A percentile compares a stretch with the other conserved stretches of the same genome.
These are phyloP conservation scores for Drosophila guanche DNA, from an alignment of 1,140 invertebrate species.

Conservation along the genomic window DNA sequence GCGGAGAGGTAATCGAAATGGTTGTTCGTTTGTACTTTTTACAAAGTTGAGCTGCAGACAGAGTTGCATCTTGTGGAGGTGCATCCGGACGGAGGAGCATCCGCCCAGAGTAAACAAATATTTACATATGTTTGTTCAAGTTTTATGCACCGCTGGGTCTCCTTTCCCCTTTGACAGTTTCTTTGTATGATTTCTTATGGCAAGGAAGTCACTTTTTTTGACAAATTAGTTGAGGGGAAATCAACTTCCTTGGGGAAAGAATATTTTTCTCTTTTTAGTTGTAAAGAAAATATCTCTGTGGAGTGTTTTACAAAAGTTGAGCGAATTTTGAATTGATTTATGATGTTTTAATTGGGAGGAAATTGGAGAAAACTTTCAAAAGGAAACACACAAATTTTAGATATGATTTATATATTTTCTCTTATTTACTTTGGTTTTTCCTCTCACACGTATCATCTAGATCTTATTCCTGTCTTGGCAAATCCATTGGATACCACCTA, in stretches of 20 bases:
- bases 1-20: slow-evolving; percentile 14
- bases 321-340: background rate
- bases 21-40: slow-evolving; percentile 11
- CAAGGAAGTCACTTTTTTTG: slow-evolving; percentile 20
- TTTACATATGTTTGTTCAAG: slow-evolving; percentile 61
- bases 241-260: slow-evolving; percentile 8
- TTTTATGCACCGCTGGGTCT: slow-evolving; percentile 32
- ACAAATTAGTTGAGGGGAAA: slow-evolving; percentile 51
- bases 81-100: background rate
- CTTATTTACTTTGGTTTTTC: slow-evolving; percentile 19
- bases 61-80: slow-evolving; percentile 32
- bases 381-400: too few relatives aligned
- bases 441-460: slow-evolving; percentile 9
- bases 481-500: slow-evolving; percentile 16
- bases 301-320: background rate
- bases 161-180: slow-evolving; percentile 27
- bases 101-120: slow-evolving; percentile 52
- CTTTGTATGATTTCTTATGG: slow-evolving; percentile 32
- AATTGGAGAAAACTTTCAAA: background rate
- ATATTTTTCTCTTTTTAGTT: too few relatives aligned
- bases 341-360: background rate
- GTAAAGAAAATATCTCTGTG: slow-evolving; percentile 13
- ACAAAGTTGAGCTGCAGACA: slow-evolving; percentile 13
- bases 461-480: background rate
- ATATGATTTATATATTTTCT: too few relatives aligned